A percentile compares a stretch with the other conserved stretches of the same genome.
Conservation (phyloP, 2,113 vertebrate genomes). For the Antechinus flavipes region DNA sequence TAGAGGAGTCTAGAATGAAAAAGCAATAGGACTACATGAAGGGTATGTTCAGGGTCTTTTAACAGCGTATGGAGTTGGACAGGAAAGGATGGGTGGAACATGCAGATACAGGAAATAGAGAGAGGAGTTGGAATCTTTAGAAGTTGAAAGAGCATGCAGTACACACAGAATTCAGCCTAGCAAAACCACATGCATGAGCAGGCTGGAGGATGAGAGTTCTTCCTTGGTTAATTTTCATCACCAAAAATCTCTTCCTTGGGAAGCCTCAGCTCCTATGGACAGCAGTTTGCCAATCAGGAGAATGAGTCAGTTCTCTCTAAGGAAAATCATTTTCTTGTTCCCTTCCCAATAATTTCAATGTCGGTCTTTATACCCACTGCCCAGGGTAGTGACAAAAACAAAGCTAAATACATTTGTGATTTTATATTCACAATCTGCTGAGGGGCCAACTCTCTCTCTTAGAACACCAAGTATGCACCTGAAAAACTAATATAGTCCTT, state of each 20-base stretch:
- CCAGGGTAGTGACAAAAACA: constrained; percentile 16
- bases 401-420: constrained; percentile 14
- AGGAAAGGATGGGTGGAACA: constrained; percentile 55
- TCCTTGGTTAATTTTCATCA: constrained; percentile 74
- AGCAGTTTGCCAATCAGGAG: constrained; percentile 53
- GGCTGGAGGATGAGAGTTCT: constrained; percentile 67
- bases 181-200: constrained; percentile 75
- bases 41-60: neutral
- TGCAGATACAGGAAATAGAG: constrained; percentile 63
- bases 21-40: constrained; percentile 53
- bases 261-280: constrained; percentile 45
- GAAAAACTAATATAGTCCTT: constrained; percentile 29
- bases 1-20: constrained; percentile 58
- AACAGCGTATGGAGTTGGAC: constrained; percentile 33
- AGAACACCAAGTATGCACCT: constrained; percentile 48
- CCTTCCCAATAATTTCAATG: constrained; percentile 45
- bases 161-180: constrained; percentile 74
- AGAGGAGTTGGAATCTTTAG: constrained; percentile 58
- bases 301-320: constrained; percentile 52
- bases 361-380: neutral
- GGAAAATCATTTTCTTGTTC: constrained; percentile 39
- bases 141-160: constrained; percentile 75
- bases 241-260: constrained; percentile 58
- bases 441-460: neutral
- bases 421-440: neutral